A percentile compares a stretch with the other conserved stretches of the same genome.
Evolutionary conservation across 2,888 invertebrate species (phyloP).

Genomic region (Phyllotreta cruciferae): DNA sequence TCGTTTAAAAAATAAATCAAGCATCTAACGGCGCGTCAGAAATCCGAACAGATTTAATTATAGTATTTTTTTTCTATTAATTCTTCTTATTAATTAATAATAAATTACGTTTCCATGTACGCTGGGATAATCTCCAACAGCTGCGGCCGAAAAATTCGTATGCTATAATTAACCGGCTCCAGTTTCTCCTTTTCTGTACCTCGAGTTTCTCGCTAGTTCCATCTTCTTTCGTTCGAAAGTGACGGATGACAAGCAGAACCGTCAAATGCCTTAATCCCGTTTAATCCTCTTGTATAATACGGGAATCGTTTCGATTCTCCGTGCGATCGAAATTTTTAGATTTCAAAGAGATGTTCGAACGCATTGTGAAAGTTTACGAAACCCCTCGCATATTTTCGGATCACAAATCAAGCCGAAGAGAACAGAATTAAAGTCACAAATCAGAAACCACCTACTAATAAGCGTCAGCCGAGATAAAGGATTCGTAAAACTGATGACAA

Average conservation of each 20-base stretch:
- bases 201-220: background rate
- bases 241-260: slow-evolving; percentile 1
- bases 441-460: slow-evolving; percentile 24
- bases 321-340: too few species aligned
- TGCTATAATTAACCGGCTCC: slow-evolving; percentile 16
- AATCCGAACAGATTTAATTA: slow-evolving; percentile 19
- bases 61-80: slow-evolving; percentile 7
- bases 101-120: slow-evolving; percentile 23
- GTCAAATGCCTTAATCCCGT: slow-evolving; percentile 6
- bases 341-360: too few species aligned
- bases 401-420: too few species aligned
- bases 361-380: too few species aligned
- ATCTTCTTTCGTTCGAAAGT: background rate
- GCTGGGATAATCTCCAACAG: slow-evolving; percentile 16
- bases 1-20: too few species aligned
- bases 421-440: slow-evolving; percentile 20
- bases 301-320: too few species aligned
- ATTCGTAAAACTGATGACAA: slow-evolving; percentile 43
- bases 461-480: slow-evolving; percentile 43
- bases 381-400: too few species aligned
- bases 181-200: slow-evolving; percentile 10
- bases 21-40: background rate
- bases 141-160: slow-evolving; percentile 17
- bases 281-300: background rate
- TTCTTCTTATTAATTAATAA: slow-evolving; percentile 20